These are phyloP conservation scores for Andricus quercusramuli DNA, from an alignment of 2,888 invertebrate genomes.

Conservation along the genomic window DNA sequence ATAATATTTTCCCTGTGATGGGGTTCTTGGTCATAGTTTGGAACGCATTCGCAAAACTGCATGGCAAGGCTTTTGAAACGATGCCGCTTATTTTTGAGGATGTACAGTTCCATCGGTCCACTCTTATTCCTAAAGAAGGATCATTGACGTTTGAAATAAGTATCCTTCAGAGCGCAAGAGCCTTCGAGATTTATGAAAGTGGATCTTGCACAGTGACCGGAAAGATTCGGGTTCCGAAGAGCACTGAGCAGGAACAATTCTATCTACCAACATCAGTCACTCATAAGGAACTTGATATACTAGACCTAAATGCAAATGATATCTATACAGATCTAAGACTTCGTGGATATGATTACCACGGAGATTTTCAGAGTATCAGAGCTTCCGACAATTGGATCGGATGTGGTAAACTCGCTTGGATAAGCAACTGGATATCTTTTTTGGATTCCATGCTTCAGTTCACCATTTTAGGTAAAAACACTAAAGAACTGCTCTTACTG, in stretches of 20 bases:
- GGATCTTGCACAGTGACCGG: slow-evolving; percentile 89
- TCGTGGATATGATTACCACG: slow-evolving; percentile 92
- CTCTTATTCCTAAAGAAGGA: slow-evolving; percentile 92
- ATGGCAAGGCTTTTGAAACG: slow-evolving; percentile 86
- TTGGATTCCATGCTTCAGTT: slow-evolving; percentile 98
- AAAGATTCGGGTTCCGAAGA: slow-evolving; percentile 82
- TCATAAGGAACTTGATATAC: slow-evolving; percentile 75
- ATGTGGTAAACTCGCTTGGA: slow-evolving; percentile 86
- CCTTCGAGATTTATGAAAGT: slow-evolving; percentile 94
- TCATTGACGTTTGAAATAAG: slow-evolving; percentile 90
- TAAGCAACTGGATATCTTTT: slow-evolving; percentile 95
- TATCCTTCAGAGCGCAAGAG: slow-evolving; percentile 89
- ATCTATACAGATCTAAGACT: slow-evolving; percentile 92
- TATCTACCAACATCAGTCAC: slow-evolving; percentile 78
- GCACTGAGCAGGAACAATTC: slow-evolving; percentile 83
- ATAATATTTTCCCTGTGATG: slow-evolving; percentile 96
- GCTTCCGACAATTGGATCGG: slow-evolving; percentile 86
- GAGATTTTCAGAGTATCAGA: slow-evolving; percentile 90
- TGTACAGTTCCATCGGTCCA: slow-evolving; percentile 94
- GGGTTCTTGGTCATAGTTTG: slow-evolving; percentile 93
- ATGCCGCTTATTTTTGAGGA: slow-evolving; percentile 93
- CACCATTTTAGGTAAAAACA: slow-evolving; percentile 88
- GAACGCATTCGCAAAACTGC: slow-evolving; percentile 91
- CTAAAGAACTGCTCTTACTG: slow-evolving; percentile 91
- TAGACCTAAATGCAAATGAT: slow-evolving; percentile 84